A percentile compares a stretch with the other conserved stretches of the same genome.
phyloP scores from a whole-genome alignment of 53 echinoderm and acorn worm genomes.

The Stichopus horrens region DNA sequence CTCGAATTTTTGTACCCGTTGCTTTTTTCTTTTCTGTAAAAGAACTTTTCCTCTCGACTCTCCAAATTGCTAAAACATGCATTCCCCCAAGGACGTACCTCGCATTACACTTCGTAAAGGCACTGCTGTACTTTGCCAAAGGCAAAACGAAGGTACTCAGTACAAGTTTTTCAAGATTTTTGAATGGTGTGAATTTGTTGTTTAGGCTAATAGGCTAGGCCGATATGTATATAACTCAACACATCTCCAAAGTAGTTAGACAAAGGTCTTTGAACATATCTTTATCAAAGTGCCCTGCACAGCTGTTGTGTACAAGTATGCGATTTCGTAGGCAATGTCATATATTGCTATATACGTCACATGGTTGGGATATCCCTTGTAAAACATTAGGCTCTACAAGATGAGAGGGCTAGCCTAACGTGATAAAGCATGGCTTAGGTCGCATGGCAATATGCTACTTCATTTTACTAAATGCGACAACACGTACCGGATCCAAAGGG shows the following conservation, averaged over 20 bases:
- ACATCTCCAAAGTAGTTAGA: too few relatives aligned
- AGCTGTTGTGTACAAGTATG: too few relatives aligned
- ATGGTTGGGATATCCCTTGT: too few relatives aligned
- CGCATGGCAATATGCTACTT: too few relatives aligned
- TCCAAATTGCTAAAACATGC: slow-evolving; percentile 14
- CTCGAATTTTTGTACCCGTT: background rate
- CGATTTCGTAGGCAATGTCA: too few relatives aligned
- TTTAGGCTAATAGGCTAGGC: background rate
- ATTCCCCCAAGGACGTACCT: slow-evolving; percentile 10
- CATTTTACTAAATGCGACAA: background rate
- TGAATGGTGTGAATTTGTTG: background rate
- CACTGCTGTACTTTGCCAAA: slow-evolving; percentile 7
- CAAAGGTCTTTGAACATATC: too few relatives aligned
- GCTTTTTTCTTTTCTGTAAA: background rate
- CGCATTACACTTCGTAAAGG: background rate
- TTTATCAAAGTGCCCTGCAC: too few relatives aligned
- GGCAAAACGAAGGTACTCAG: background rate
- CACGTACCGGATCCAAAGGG: background rate
- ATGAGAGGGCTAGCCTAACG: too few relatives aligned
- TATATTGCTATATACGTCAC: too few relatives aligned
- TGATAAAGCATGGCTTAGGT: too few relatives aligned
- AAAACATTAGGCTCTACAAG: too few relatives aligned
- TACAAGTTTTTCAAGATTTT: background rate
- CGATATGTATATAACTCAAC: too few relatives aligned
- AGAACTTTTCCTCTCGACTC: background rate